phyloP scores from a whole-genome alignment of 1,140 invertebrate genomes.

The Drosophila bocki region DNA sequence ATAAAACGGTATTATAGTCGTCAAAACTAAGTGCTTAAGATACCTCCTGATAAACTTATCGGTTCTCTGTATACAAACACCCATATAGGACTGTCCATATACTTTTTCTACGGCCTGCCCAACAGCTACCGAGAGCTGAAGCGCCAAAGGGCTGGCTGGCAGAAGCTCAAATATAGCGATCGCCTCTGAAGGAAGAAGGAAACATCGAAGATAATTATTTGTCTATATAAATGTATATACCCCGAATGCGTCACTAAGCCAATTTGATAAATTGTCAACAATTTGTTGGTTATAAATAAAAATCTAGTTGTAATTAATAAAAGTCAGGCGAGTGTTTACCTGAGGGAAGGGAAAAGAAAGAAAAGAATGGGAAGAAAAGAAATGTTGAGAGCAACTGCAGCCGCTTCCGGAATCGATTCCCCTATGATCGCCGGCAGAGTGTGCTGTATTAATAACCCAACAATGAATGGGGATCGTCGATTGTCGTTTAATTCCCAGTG shows the following conservation, averaged over 20 bases:
- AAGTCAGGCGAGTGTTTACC: constrained; percentile 67
- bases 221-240: constrained; percentile 21
- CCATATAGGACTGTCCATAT: constrained; percentile 74
- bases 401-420: constrained; percentile 65
- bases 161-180: constrained; percentile 80
- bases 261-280: constrained; percentile 76
- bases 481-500: constrained; percentile 75
- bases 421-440: constrained; percentile 32
- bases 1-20: constrained; percentile 29
- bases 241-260: constrained; percentile 55
- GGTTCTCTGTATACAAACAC: constrained; percentile 7
- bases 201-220: constrained; percentile 24
- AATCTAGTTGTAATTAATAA: constrained; percentile 79
- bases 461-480: constrained; percentile 60
- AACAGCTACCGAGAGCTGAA: constrained; percentile 81
- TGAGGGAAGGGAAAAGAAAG: constrained; percentile 13
- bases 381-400: constrained; percentile 74
- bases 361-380: constrained; percentile 40
- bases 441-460: constrained; percentile 72
- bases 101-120: constrained; percentile 80
- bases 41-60: constrained; percentile 21
- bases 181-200: constrained; percentile 39
- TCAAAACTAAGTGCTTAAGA: constrained; percentile 19
- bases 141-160: constrained; percentile 77
- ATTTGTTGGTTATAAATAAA: constrained; percentile 82